Conservation (phyloP, 2,797 vertebrate genomes). For the Clarias fuscus region DNA sequence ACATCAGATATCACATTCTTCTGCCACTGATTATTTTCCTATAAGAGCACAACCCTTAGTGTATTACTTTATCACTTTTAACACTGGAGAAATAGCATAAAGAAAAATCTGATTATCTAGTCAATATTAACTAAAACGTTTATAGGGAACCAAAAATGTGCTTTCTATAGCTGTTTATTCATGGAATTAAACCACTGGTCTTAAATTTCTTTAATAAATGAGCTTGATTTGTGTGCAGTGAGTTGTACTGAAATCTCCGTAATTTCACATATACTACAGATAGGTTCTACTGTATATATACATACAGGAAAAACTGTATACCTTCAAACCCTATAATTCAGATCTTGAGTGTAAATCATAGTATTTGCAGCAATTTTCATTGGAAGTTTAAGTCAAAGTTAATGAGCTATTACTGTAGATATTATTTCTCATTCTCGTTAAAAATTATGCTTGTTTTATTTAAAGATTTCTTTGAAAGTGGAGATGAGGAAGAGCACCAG, state of each 20-base stretch:
- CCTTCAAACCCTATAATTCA: neutral
- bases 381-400: neutral
- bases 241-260: neutral
- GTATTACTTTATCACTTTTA: neutral
- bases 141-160: neutral
- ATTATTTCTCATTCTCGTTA: neutral
- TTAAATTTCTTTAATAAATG: neutral
- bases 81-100: neutral
- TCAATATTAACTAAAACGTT: neutral
- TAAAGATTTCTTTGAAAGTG: constrained; percentile 41
- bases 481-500: constrained; percentile 75
- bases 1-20: neutral
- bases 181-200: neutral
- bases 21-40: neutral
- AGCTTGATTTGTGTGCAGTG: neutral
- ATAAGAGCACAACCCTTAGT: neutral
- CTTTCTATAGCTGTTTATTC: neutral
- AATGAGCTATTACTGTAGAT: neutral
- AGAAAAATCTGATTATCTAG: neutral
- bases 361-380: neutral
- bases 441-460: neutral
- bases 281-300: neutral
- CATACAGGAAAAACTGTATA: neutral
- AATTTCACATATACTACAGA: neutral
- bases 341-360: neutral